Evolutionary conservation across 2,888 invertebrate genomes (phyloP).

Genomic region (Parthenolecanium corni): DNA sequence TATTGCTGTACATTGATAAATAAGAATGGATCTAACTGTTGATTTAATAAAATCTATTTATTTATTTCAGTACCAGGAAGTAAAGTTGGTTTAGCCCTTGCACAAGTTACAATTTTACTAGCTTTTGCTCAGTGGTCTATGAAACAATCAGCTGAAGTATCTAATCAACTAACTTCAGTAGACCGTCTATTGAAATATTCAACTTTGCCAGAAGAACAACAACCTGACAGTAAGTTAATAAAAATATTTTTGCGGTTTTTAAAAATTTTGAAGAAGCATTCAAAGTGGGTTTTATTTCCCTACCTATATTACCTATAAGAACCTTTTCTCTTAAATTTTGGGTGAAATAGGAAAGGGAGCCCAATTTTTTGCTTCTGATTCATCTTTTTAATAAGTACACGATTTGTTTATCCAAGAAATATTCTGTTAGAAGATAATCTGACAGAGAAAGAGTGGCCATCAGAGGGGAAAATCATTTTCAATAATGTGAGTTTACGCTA

Average conservation of each 20-base stretch:
- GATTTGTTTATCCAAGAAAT: too few species aligned
- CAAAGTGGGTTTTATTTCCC: neutral
- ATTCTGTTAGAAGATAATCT: too few species aligned
- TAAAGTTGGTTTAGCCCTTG: constrained; percentile 24
- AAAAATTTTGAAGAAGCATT: neutral
- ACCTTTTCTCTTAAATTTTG: neutral
- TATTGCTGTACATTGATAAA: neutral
- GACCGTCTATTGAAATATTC: constrained; percentile 28
- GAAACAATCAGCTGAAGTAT: constrained; percentile 22
- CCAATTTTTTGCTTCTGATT: too few species aligned
- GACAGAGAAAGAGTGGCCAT: constrained; percentile 48
- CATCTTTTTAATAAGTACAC: too few species aligned
- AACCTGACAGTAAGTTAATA: constrained; percentile 17
- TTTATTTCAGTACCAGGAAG: constrained; percentile 11
- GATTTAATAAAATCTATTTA: neutral
- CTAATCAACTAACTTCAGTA: constrained; percentile 29
- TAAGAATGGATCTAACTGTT: too few species aligned
- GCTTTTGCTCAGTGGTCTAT: constrained; percentile 18
- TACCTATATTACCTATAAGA: neutral
- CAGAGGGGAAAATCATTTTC: constrained; percentile 58
- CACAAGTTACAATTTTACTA: constrained; percentile 11
- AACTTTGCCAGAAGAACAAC: constrained; percentile 17
- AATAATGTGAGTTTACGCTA: constrained; percentile 59
- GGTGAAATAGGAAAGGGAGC: neutral
- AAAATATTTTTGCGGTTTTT: neutral